phyloP scores from a whole-genome alignment of 2,797 vertebrate species.

The Dicrostonyx torquatus region DNA sequence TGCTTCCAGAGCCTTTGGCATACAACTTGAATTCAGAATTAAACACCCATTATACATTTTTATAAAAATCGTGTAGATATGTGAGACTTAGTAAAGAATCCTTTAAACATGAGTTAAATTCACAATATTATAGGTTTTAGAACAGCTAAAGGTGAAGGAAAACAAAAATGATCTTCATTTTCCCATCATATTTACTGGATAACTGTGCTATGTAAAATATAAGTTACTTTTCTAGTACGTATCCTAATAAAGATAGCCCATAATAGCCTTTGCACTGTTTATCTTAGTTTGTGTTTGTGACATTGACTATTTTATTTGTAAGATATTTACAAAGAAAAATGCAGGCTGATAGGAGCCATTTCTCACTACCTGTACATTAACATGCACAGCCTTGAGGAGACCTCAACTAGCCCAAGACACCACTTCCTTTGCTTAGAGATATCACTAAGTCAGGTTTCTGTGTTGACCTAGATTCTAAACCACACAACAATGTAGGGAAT shows the following conservation, averaged over 20 bases:
- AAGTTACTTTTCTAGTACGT: background rate
- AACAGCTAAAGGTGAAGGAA: background rate
- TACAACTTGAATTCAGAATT: constrained; percentile 70
- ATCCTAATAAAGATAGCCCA: constrained; percentile 12
- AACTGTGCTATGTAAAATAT: background rate
- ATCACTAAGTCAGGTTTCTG: background rate
- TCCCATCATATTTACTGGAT: background rate
- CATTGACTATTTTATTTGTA: constrained; percentile 13
- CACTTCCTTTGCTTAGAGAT: background rate
- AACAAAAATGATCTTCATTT: background rate
- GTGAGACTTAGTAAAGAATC: constrained; percentile 13
- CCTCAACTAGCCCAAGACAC: background rate
- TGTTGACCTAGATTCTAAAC: background rate
- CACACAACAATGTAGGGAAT: background rate
- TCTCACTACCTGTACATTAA: background rate
- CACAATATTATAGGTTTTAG: constrained; percentile 3
- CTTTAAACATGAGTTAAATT: constrained; percentile 4
- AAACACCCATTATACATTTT: constrained; percentile 38
- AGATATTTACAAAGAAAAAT: constrained; percentile 41
- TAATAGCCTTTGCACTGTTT: background rate
- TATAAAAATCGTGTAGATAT: background rate
- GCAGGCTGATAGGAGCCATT: background rate
- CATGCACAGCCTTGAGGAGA: background rate
- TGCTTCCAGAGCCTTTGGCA: constrained; percentile 55
- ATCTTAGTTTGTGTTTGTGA: background rate